Percentiles rank a stretch among this genome's conserved stretches.
Conservation (phyloP, 2,888 invertebrate species). For the Junonia oenone region DNA sequence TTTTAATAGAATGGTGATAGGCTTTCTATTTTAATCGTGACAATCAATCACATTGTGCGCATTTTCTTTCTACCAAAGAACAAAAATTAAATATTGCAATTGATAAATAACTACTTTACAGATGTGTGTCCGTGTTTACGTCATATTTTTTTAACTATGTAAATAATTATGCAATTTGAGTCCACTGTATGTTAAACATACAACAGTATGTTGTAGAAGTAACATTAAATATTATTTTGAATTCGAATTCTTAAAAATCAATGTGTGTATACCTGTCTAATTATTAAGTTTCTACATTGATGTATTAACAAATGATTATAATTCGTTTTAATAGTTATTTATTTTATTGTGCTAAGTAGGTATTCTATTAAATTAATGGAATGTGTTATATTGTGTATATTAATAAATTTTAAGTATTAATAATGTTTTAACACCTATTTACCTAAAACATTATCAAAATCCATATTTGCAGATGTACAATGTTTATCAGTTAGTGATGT, state of each 20-base stretch:
- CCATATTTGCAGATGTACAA: constrained; percentile 80
- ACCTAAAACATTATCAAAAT: constrained; percentile 41
- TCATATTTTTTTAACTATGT: constrained; percentile 15
- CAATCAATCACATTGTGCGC: constrained; percentile 2
- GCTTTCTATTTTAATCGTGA: constrained; percentile 4
- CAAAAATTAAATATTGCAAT: constrained; percentile 7
- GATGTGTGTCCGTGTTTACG: constrained; percentile 9
- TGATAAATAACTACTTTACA: constrained; percentile 24
- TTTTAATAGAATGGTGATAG: constrained; percentile 1
- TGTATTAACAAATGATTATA: constrained; percentile 65
- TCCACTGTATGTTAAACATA: constrained; percentile 19
- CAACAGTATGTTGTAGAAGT: constrained; percentile 2
- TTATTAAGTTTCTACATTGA: constrained; percentile 50
- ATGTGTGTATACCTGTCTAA: constrained; percentile 27
- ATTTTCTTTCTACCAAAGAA: constrained; percentile 28
- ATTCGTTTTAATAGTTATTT: constrained; percentile 70
- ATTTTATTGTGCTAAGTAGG: constrained; percentile 67
- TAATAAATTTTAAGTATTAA: constrained; percentile 58
- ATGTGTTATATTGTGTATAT: constrained; percentile 66
- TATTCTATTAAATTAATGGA: constrained; percentile 66
- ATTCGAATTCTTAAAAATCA: constrained; percentile 7
- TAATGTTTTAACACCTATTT: constrained; percentile 43
- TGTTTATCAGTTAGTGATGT: constrained; percentile 79
- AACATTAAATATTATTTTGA: constrained; percentile 5
- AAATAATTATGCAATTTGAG: constrained; percentile 21